These are phyloP conservation scores for Hemaris fuciformis DNA, from an alignment of 2,888 invertebrate species.

Conservation along the genomic window DNA sequence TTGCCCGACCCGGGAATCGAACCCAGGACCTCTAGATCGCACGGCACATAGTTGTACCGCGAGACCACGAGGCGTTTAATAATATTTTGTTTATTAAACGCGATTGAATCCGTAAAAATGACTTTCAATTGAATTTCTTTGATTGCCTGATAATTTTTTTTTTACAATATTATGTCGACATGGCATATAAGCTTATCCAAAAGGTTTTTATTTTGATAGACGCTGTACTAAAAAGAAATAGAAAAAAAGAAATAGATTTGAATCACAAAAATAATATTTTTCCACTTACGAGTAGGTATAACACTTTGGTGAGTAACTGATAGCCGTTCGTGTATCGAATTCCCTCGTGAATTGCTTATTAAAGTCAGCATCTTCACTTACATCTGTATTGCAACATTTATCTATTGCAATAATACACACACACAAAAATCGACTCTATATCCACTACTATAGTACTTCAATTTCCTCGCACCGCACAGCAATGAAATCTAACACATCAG, in stretches of 20 bases:
- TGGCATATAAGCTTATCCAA: no score
- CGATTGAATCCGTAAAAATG: no score
- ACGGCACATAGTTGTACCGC: no score
- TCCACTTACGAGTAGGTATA: conserved; percentile 20
- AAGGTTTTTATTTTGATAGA: no score
- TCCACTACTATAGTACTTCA: conserved; percentile 22
- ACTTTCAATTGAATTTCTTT: no score
- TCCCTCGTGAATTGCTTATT: conserved; percentile 7
- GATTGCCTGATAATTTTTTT: no score
- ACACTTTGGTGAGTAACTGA: conserved; percentile 25
- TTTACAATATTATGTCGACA: no score
- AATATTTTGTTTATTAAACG: no score
- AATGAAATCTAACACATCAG: conserved; percentile 10
- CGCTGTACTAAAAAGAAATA: no score
- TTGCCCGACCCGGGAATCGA: no score
- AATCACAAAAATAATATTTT: conserved; percentile 13
- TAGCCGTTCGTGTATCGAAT: conserved; percentile 17
- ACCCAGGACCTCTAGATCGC: no score
- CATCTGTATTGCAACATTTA: conserved; percentile 74
- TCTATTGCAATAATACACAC: conserved; percentile 38
- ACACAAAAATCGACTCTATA: conserved; percentile 36
- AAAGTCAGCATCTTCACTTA: conserved; percentile 25
- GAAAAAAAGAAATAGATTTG: background rate
- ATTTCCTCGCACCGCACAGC: conserved; percentile 23
- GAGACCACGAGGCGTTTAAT: no score